phyloP scores from a whole-genome alignment of 2,888 invertebrate genomes.

The Nomada goodeniana region DNA sequence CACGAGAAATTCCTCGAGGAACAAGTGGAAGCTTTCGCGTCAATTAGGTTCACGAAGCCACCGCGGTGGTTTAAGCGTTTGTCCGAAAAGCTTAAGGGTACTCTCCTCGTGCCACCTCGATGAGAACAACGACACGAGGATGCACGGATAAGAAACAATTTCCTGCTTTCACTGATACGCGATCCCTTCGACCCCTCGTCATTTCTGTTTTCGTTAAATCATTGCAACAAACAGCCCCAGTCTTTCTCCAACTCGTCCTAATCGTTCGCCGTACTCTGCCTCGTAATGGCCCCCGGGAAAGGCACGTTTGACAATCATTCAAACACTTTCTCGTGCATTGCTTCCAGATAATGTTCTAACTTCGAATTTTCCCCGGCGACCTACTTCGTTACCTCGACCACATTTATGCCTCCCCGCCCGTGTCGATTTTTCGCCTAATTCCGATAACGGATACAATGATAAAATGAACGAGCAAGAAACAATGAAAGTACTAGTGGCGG shows the following conservation, averaged over 20 bases:
- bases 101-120: not conserved
- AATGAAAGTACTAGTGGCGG: not conserved
- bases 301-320: not conserved
- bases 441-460: constrained; percentile 1
- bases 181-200: not conserved
- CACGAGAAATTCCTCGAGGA: constrained; percentile 2
- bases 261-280: not conserved
- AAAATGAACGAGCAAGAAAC: constrained; percentile 18
- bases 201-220: not conserved
- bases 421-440: not conserved
- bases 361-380: not conserved
- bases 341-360: not conserved
- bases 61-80: constrained; percentile 12
- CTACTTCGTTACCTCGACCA: not conserved
- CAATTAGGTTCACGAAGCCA: constrained; percentile 1
- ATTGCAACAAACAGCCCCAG: not conserved
- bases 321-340: not conserved
- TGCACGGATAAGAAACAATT: constrained; percentile 45
- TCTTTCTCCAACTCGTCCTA: not conserved
- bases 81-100: not conserved
- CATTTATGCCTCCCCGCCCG: not conserved
- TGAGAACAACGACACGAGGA: constrained; percentile 11
- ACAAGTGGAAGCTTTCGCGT: constrained; percentile 24
- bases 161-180: constrained; percentile 34
- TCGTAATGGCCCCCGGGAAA: not conserved